phyloP scores from a whole-genome alignment of 2,888 invertebrate species.

The Ochropleura leucogaster region DNA sequence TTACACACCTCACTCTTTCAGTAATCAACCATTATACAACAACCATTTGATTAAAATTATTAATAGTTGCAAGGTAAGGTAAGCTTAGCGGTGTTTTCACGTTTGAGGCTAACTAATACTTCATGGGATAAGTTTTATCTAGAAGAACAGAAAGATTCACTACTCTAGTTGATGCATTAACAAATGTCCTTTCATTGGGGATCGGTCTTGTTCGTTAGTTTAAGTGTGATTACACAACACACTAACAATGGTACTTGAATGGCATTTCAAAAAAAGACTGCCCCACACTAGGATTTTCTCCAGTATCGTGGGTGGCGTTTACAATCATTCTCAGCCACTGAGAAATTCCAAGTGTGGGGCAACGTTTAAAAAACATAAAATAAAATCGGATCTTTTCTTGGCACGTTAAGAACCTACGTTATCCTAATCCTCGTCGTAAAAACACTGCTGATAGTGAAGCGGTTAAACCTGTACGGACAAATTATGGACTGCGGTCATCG shows the following conservation, averaged over 20 bases:
- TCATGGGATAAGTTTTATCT: background rate
- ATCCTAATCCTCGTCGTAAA: constrained; percentile 12
- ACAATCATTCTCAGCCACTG: too few species aligned
- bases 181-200: background rate
- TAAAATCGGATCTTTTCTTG: too few species aligned
- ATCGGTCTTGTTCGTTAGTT: background rate
- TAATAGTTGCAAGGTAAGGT: constrained; percentile 1
- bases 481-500: background rate
- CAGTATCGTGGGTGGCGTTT: too few species aligned
- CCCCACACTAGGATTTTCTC: too few species aligned
- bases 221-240: background rate
- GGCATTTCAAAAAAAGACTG: background rate
- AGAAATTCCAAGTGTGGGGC: too few species aligned
- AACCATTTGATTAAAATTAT: too few species aligned
- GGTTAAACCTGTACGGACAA: background rate
- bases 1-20: constrained; percentile 1
- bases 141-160: background rate
- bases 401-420: background rate
- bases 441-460: background rate
- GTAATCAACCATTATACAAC: background rate
- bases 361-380: too few species aligned
- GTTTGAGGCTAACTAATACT: background rate
- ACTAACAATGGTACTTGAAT: background rate
- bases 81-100: constrained; percentile 15
- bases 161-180: background rate